Evolutionary conservation across 1,140 invertebrate species (phyloP), one percentile per base, ranked within the genome.

Genomic region (Ceratoteleas bidentatus): DNA sequence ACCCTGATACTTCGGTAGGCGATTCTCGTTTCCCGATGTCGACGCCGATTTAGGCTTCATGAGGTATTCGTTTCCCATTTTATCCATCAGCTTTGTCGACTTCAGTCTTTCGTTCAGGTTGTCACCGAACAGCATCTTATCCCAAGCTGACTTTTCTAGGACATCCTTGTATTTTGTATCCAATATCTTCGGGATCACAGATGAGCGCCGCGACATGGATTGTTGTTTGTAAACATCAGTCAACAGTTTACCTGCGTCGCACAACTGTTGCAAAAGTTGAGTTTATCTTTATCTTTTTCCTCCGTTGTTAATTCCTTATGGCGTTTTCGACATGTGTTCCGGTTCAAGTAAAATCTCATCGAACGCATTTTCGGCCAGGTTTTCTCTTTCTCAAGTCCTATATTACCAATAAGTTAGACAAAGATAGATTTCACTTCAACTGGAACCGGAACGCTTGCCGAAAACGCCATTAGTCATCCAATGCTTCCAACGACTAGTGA

Each of bases 381-480:
- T n/a, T n/a, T n/a, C n/a, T n/a, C n/a, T n/a, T n/a, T n/a, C n/a
- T n/a, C n/a, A n/a, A n/a, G n/a, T n/a, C n/a, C n/a, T n/a, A n/a
- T n/a, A n/a, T n/a, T n/a, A n/a, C n/a, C n/a, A n/a, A n/a, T n/a
- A n/a, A n/a, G n/a, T n/a, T n/a, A n/a, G n/a, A n/a, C n/a, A n/a
- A n/a, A n/a, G n/a, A n/a, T n/a, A n/a, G n/a, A n/a, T n/a, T n/a
- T n/a, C n/a, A n/a, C n/a, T n/a, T n/a, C n/a, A n/a, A n/a, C n/a
- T n/a, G n/a, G n/a, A n/a, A n/a, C n/a, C n/a, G n/a, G n/a, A n/a
- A n/a, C n/a, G n/a, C n/a, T n/a, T n/a, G n/a, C n/a, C n/a, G n/a
- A n/a, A n/a, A n/a, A n/a, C n/a, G 6, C 78, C 73, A 40, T 74
- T 65, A 0, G 53, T 58, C 62, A 79, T 62, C 75, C 74, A 84